Conservation (phyloP, 2,888 invertebrate species). For the Acanthosepion lycidas region DNA sequence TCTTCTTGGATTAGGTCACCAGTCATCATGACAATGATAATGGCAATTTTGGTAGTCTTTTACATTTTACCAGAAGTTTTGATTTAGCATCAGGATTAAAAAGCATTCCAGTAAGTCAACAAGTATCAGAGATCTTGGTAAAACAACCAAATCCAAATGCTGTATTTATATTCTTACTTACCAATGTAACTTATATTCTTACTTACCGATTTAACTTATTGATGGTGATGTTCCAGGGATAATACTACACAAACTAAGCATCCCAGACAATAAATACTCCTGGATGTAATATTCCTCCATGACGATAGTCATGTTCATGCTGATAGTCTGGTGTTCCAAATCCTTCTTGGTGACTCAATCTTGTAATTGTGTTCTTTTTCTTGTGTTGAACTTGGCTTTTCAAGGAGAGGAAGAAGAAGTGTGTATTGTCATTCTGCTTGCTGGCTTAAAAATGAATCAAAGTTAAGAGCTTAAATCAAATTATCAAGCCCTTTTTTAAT, state of each 20-base stretch:
- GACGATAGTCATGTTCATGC: neutral
- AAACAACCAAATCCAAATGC: neutral
- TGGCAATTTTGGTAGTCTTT: no score
- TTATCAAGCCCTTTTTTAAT: neutral
- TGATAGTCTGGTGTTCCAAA: neutral
- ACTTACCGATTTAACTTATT: neutral
- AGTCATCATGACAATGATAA: no score
- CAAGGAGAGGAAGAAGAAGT: neutral
- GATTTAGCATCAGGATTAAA: neutral
- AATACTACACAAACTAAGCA: neutral
- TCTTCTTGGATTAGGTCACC: no score
- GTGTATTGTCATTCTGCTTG: conserved; percentile 10
- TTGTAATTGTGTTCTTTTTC: no score
- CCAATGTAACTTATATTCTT: neutral
- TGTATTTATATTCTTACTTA: neutral
- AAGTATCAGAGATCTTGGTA: neutral
- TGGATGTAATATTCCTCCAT: neutral
- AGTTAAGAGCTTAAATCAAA: neutral
- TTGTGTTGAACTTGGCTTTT: neutral
- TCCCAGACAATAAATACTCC: no score
- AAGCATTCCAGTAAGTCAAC: neutral
- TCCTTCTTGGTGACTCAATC: no score
- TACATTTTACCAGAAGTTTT: no score
- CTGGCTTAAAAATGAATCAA: neutral
- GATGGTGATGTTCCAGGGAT: neutral